Percentiles rank a stretch among this genome's conserved stretches.
Conservation (phyloP, 2,113 vertebrate species). For the Poecilia latipinna region DNA sequence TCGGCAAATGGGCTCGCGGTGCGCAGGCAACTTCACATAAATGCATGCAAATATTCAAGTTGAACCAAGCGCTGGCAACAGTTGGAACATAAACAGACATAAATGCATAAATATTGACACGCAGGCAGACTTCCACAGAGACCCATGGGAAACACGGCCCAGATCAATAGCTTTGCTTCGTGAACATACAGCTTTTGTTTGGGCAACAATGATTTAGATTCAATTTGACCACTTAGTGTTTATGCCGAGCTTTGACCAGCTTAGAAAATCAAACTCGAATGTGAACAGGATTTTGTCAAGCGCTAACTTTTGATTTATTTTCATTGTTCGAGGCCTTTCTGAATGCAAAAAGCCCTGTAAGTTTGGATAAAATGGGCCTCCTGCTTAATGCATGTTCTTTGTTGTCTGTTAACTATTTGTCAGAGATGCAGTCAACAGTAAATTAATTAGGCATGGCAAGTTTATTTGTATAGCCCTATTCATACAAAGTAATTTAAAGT, state of each 20-base stretch:
- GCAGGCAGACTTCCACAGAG: slow-evolving; percentile 32
- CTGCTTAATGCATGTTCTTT: slow-evolving; percentile 12
- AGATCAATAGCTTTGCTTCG: slow-evolving; percentile 65
- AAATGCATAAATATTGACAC: slow-evolving; percentile 53
- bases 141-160: slow-evolving; percentile 22
- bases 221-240: slow-evolving; percentile 62
- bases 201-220: slow-evolving; percentile 58
- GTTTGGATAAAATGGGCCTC: slow-evolving; percentile 36
- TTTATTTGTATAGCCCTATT: background rate
- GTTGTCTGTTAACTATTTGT: slow-evolving; percentile 36
- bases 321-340: slow-evolving; percentile 37
- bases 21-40: slow-evolving; percentile 15
- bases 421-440: background rate
- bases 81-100: slow-evolving; percentile 50
- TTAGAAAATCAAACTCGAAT: slow-evolving; percentile 58
- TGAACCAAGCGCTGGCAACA: slow-evolving; percentile 28
- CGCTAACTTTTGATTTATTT: slow-evolving; percentile 52
- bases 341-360: slow-evolving; percentile 36
- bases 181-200: slow-evolving; percentile 65
- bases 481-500: background rate
- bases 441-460: background rate
- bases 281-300: slow-evolving; percentile 52
- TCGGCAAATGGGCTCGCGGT: slow-evolving; percentile 3
- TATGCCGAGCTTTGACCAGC: slow-evolving; percentile 46
- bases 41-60: slow-evolving; percentile 36